Conservation (phyloP, 1,140 invertebrate species). For the Scaptomyza montana region DNA sequence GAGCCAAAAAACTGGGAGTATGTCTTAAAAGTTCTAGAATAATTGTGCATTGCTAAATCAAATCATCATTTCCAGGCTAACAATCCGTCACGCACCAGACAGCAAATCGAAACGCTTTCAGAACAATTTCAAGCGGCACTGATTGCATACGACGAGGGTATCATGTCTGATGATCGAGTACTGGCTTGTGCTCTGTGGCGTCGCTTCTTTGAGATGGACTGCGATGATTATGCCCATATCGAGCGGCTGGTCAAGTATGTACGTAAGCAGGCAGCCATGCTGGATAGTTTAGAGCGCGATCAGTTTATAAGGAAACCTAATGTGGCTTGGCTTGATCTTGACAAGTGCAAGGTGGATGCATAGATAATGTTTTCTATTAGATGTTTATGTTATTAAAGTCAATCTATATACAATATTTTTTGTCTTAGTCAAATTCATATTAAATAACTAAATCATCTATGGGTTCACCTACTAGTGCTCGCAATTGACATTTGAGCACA, state of each 20-base stretch:
- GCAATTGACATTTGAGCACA: conserved; percentile 71
- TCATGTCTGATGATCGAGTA: conserved; percentile 88
- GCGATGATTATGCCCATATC: conserved; percentile 86
- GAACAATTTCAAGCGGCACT: conserved; percentile 93
- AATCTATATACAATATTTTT: neutral
- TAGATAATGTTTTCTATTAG: conserved; percentile 45
- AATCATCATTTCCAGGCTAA: conserved; percentile 83
- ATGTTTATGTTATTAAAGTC: conserved; percentile 46
- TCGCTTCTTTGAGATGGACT: conserved; percentile 88
- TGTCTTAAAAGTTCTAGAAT: conserved; percentile 46
- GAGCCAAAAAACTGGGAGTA: conserved; percentile 90
- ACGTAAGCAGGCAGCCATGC: conserved; percentile 87
- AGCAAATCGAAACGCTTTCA: conserved; percentile 87
- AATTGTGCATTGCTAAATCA: neutral
- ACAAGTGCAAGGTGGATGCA: conserved; percentile 62
- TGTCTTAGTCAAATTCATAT: conserved; percentile 13
- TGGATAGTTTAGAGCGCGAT: conserved; percentile 83
- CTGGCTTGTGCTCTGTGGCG: conserved; percentile 94
- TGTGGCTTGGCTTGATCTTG: conserved; percentile 82
- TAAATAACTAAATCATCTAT: conserved; percentile 62
- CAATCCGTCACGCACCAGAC: conserved; percentile 85
- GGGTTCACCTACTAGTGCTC: conserved; percentile 55
- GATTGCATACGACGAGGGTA: conserved; percentile 93
- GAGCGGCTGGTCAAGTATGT: conserved; percentile 89
- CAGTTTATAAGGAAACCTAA: conserved; percentile 82